These are phyloP conservation scores for Solen grandis DNA, from an alignment of 1,140 invertebrate genomes.

Conservation along the genomic window DNA sequence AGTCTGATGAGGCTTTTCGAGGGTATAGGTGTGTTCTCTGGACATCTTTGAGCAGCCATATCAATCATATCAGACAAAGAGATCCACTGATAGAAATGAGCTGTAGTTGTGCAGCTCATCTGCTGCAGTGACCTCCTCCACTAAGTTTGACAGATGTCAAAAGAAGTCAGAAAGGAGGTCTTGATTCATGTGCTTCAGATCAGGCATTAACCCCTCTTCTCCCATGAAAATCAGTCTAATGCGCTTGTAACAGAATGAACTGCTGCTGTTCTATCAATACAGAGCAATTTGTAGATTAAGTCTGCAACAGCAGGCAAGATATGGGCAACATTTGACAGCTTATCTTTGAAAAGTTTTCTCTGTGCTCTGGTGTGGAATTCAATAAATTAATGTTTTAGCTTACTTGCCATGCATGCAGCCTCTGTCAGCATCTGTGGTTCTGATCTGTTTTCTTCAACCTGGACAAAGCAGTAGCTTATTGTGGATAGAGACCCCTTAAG, in stretches of 20 bases:
- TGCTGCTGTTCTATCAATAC: neutral
- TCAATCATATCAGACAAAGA: slow-evolving; percentile 19
- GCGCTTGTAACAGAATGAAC: slow-evolving; percentile 1
- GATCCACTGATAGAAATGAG: slow-evolving; percentile 22
- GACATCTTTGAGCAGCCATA: neutral
- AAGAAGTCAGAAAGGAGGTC: slow-evolving; percentile 33
- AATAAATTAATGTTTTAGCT: neutral
- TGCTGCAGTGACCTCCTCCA: slow-evolving; percentile 41
- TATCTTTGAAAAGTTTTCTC: slow-evolving; percentile 4
- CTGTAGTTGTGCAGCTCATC: slow-evolving; percentile 35
- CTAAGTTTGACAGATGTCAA: neutral
- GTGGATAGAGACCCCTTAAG: slow-evolving; percentile 9
- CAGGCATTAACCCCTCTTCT: slow-evolving; percentile 19
- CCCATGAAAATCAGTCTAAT: neutral
- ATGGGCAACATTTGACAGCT: neutral
- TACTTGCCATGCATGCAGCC: slow-evolving; percentile 1
- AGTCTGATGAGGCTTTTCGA: slow-evolving; percentile 3
- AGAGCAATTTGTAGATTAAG: neutral
- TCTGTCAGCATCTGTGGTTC: slow-evolving; percentile 25
- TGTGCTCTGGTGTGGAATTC: slow-evolving; percentile 20
- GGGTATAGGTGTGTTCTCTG: slow-evolving; percentile 10
- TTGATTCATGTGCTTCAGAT: slow-evolving; percentile 36
- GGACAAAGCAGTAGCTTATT: slow-evolving; percentile 8
- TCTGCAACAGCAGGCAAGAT: neutral
- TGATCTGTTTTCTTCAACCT: slow-evolving; percentile 18